Base-by-base conservation (phyloP, 2,888 invertebrate species). In the Aphrophora alni region DNA sequence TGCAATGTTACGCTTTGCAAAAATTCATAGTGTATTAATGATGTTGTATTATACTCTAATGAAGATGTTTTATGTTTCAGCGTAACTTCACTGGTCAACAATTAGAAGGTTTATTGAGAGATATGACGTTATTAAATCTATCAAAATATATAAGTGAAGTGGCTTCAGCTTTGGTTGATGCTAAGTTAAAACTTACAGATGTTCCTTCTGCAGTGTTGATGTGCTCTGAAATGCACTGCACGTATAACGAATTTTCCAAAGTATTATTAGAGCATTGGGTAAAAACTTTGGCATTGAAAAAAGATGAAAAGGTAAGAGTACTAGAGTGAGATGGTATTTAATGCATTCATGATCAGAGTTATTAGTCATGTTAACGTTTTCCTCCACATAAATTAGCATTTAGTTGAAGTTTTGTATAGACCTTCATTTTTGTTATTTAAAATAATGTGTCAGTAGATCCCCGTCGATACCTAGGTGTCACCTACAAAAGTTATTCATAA, bases 91-190 rank as follows among this genome's bases (percentile, higher is more conserved):
- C 96, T 81, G 94, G 96, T 33, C 90, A 92, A 0, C 97, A 97
- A 87, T 90, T 96, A 80, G 96, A 97, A 77, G 88, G 91, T 0
- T 90, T 98, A 78, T 88, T 96, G 26, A 97, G 96, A 87, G 98
- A 99, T 87, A 95, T 98, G 90, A 90, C 92, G 26, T 91, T 92
- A 12, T 90, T 99, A 28, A 99, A 99, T 90, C 90, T 99, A 75
- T 96, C 97, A 0, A 99, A 99, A 89, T 99, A 99, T 87, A 95
- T 98, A 80, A 98, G 98, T 12, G 97, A 98, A 90, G 96, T 97
- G 82, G 97, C 98, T n/a, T 92, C 95, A 0, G 97, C 97, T 10
- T 91, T 99, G 24, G 93, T 96, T 0, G 99, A 99, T 87, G 96
- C 97, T 0, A 98, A 98, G 88, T 89, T 99, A 26, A 99, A 99